These are phyloP conservation scores for Zaprionus camerounensis DNA, from an alignment of 1,140 invertebrate species.

Conservation along the genomic window DNA sequence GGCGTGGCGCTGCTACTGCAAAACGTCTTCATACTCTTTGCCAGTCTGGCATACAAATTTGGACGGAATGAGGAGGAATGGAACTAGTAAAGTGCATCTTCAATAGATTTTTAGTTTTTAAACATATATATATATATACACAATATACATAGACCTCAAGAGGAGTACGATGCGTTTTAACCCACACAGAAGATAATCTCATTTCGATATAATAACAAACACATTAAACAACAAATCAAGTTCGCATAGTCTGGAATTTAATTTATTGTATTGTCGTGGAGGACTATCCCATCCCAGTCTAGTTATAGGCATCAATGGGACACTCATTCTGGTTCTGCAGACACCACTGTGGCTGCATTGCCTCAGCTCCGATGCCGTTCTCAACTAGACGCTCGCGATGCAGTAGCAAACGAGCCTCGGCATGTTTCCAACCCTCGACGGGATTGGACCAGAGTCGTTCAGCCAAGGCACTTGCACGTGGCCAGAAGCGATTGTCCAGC, in stretches of 20 bases:
- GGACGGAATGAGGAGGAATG: conserved; percentile 95
- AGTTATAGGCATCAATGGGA: conserved; percentile 74
- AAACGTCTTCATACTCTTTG: conserved; percentile 97
- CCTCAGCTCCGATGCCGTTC: conserved; percentile 88
- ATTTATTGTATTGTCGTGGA: conserved; percentile 52
- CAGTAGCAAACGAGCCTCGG: conserved; percentile 88
- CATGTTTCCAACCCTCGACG: conserved; percentile 86
- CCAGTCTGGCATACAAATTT: conserved; percentile 96
- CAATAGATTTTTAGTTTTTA: conserved; percentile 7
- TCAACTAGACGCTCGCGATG: conserved; percentile 89
- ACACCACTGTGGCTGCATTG: conserved; percentile 92
- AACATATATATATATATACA: conserved; percentile 17
- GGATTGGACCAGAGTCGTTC: conserved; percentile 92
- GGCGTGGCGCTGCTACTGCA: conserved; percentile 97
- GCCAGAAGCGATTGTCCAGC: conserved; percentile 90
- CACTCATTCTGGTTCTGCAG: conserved; percentile 91
- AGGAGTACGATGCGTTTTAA: conserved; percentile 11
- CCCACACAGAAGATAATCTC: conserved; percentile 61
- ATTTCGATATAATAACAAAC: conserved; percentile 47
- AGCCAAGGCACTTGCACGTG: conserved; percentile 90
- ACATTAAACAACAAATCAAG: conserved; percentile 64
- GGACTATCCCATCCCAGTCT: too few relatives aligned
- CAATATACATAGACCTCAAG: conserved; percentile 21
- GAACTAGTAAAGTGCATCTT: conserved; percentile 84
- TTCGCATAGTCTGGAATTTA: conserved; percentile 48